These are phyloP conservation scores for Anhinga anhinga DNA, from an alignment of 2,113 vertebrate species.

Conservation along the genomic window DNA sequence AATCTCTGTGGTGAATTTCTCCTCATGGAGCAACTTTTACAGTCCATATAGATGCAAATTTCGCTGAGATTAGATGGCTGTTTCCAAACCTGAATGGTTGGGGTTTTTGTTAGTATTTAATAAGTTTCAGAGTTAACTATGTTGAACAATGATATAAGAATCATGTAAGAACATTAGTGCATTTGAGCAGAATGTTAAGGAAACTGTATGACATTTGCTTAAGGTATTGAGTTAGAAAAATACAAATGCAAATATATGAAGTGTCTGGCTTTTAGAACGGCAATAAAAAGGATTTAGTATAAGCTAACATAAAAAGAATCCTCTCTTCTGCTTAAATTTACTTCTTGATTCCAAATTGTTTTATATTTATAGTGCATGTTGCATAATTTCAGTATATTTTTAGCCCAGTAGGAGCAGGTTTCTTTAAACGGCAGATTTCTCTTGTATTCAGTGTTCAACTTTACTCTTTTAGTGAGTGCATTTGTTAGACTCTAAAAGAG, in stretches of 20 bases:
- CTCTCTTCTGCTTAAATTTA: not conserved
- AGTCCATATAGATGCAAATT: not conserved
- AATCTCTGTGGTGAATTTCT: not conserved
- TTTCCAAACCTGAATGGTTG: not conserved
- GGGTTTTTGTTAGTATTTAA: not conserved
- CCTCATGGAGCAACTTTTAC: not conserved
- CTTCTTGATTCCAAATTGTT: not conserved
- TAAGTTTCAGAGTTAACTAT: not conserved
- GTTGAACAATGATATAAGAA: not conserved
- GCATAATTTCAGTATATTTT: not conserved
- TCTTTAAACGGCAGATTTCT: not conserved
- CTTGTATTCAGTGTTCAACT: not conserved
- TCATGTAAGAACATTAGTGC: not conserved
- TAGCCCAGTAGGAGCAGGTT: not conserved
- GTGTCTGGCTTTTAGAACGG: not conserved
- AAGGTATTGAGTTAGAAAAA: not conserved
- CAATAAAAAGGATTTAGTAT: not conserved
- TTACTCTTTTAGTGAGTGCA: not conserved
- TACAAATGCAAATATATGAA: not conserved
- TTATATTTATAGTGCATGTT: not conserved
- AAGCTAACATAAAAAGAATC: not conserved
- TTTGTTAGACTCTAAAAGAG: not conserved
- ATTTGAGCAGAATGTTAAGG: not conserved
- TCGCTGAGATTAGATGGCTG: not conserved
- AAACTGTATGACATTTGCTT: not conserved